Base-by-base conservation (phyloP, 2,888 invertebrate genomes). In the Abrostola triplasia region DNA sequence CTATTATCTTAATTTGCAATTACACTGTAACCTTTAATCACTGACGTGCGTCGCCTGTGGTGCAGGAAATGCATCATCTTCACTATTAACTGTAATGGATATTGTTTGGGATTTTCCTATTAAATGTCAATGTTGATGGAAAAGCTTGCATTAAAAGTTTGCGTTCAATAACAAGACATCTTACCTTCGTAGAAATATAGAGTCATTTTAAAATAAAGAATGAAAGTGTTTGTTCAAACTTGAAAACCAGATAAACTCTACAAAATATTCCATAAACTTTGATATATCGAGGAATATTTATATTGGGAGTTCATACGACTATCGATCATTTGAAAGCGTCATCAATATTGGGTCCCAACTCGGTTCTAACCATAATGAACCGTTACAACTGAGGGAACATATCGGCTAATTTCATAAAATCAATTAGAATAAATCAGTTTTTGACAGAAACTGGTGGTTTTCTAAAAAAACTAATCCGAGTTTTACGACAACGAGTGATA, bases 1-100 rank as follows among this genome's bases (percentile, higher is more conserved):
- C 79, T 83, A 81, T 83, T 77, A 84, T 74, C 76, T 83, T 83
- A 84, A 85, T 84, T 84, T 62, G 74, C 86, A 85, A 87, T 85
- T 85, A 86, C 77, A 44, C 11, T 42, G 61, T 78, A 83, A 82
- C 86, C 85, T 81, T 86, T 85, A 79, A 86, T 86, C 82, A 86
- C 76, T 65, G 77, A 82, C 75, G 71, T 67, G 71, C 62, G 67
- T 65, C 44, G 50, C 73, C 52, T 68, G 63, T 67, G 61, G 38
- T 42, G 9, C 47, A 58, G 55, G 62, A 58, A 70, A 38, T 42
- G 41, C 41, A 44, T 42, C 36, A 59, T 55, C 64, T 51, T 65
- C 35, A 0, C 6, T 56, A 44, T 51, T 41, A 58, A 55, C n/a
- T 40, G 53, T 57, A 49, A 59, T 64, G 0, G 1, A 13, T 10